These are phyloP conservation scores for Pasiphila rectangulata DNA, from an alignment of 2,888 invertebrate species.

Conservation along the genomic window DNA sequence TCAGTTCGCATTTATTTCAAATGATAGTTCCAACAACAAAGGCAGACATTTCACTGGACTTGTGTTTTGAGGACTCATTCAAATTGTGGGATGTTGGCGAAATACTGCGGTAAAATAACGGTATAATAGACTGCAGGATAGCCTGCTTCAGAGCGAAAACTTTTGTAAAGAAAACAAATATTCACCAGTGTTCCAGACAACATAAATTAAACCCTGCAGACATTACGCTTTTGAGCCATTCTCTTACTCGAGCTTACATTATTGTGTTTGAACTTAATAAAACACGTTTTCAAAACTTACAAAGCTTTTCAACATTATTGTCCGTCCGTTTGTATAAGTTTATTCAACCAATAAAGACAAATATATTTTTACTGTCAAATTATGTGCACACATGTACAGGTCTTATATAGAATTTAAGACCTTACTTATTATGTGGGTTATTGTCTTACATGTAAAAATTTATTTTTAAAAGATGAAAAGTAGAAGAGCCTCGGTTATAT, in stretches of 20 bases:
- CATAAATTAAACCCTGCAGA: constrained; percentile 29
- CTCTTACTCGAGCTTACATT: constrained; percentile 22
- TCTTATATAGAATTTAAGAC: too few species aligned
- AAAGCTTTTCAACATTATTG: constrained; percentile 1
- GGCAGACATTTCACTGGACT: constrained; percentile 1
- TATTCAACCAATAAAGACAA: background rate
- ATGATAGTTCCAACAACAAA: background rate
- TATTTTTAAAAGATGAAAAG: constrained; percentile 1
- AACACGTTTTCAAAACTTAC: constrained; percentile 5
- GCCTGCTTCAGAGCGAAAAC: constrained; percentile 20
- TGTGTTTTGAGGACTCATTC: constrained; percentile 6
- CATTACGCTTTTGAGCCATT: constrained; percentile 20
- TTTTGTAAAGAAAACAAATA: constrained; percentile 30
- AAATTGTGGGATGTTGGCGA: constrained; percentile 1
- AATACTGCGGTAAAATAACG: constrained; percentile 1
- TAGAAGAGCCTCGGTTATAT: constrained; percentile 32
- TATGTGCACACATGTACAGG: constrained; percentile 31
- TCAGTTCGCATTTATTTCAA: background rate
- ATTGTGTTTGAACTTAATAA: constrained; percentile 16
- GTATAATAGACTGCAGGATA: background rate
- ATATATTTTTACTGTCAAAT: background rate
- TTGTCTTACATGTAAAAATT: background rate
- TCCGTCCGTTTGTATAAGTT: constrained; percentile 11
- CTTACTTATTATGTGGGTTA: constrained; percentile 1
- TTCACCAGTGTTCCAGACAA: constrained; percentile 23